Conservation (phyloP, 2,888 invertebrate species). For the Rhamnusium bicolor region DNA sequence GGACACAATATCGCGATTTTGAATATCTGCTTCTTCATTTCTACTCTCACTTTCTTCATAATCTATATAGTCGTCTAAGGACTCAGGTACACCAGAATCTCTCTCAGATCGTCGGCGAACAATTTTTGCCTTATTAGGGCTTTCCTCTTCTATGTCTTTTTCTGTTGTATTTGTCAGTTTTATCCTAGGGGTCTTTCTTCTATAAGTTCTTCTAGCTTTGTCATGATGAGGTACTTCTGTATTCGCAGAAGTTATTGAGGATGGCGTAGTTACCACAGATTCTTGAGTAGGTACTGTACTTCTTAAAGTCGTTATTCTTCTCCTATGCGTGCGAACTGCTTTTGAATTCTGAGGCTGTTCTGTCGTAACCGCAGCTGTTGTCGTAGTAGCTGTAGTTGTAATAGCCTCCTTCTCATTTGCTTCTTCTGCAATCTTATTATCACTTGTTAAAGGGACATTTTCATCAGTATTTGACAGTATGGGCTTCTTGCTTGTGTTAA, state of each 20-base stretch:
- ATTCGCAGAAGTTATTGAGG: not conserved
- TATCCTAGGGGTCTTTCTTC: constrained; percentile 59
- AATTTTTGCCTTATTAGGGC: constrained; percentile 5
- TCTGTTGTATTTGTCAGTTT: constrained; percentile 50
- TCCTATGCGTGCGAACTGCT: constrained; percentile 28
- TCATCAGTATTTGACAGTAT: not conserved
- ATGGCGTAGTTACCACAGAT: not conserved
- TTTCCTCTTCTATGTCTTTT: not conserved
- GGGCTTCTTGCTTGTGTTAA: constrained; percentile 15
- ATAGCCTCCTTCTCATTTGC: constrained; percentile 11
- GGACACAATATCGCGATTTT: not conserved
- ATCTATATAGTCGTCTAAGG: not conserved
- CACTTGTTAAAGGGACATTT: not conserved
- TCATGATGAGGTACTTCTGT: constrained; percentile 7
- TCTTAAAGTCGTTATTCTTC: constrained; percentile 44
- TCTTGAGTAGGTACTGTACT: not conserved
- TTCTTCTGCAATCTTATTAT: not conserved
- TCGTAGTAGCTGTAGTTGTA: constrained; percentile 23
- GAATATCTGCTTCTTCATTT: not conserved
- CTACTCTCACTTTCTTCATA: not conserved
- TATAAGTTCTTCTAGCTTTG: constrained; percentile 59
- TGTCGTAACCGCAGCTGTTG: constrained; percentile 34
- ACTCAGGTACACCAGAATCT: constrained; percentile 8
- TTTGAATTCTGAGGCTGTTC: not conserved
- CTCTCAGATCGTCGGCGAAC: constrained; percentile 48